These are phyloP conservation scores for Zeus faber DNA, from an alignment of 2,113 vertebrate genomes.

Conservation along the genomic window DNA sequence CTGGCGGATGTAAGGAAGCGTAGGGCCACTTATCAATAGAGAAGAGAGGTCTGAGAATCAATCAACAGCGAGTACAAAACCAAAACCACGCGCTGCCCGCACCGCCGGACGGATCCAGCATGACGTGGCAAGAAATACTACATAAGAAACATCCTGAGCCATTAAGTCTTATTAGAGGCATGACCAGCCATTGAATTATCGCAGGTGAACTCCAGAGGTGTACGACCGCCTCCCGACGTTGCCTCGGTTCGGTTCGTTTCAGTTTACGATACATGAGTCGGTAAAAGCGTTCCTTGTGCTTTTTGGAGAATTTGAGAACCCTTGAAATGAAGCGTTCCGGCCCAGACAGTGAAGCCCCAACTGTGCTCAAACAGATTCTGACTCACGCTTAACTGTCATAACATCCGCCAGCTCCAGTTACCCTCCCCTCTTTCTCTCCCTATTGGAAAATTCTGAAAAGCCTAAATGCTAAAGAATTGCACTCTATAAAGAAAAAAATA, in stretches of 20 bases:
- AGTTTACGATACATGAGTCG: too few relatives aligned
- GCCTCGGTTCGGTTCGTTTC: too few relatives aligned
- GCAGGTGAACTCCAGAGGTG: too few relatives aligned
- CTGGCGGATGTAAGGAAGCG: conserved; percentile 9
- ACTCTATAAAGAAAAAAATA: too few relatives aligned
- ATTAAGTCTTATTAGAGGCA: neutral
- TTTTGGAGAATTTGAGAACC: too few relatives aligned
- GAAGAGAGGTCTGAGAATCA: neutral
- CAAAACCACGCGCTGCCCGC: neutral
- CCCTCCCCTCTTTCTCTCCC: too few relatives aligned
- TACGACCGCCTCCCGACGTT: too few relatives aligned
- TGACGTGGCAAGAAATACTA: neutral
- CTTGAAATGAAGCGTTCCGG: too few relatives aligned
- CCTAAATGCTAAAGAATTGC: too few relatives aligned
- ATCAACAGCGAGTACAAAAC: neutral
- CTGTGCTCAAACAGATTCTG: neutral
- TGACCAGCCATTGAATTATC: neutral
- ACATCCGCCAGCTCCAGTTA: too few relatives aligned
- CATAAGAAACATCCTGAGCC: neutral
- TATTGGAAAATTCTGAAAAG: too few relatives aligned
- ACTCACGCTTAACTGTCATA: conserved; percentile 11
- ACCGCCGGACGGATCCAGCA: neutral
- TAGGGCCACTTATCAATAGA: neutral
- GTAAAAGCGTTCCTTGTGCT: too few relatives aligned
- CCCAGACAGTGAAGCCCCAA: neutral